Evolutionary conservation across 1,140 invertebrate species (phyloP).

Genomic region (Heliconius eleuchia): DNA sequence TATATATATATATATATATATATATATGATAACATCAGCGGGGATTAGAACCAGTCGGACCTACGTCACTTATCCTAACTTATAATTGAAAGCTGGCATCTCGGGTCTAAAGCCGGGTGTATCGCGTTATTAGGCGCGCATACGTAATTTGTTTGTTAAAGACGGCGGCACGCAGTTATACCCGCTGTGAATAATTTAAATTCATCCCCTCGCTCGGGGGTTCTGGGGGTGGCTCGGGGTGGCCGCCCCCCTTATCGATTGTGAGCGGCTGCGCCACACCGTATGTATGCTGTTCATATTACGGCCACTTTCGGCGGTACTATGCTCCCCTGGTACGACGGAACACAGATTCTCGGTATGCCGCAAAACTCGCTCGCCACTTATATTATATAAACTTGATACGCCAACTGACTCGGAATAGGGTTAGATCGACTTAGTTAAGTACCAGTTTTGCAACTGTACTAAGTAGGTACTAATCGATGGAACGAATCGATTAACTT

Average conservation of each 20-base stretch:
- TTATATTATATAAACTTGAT: conserved; percentile 49
- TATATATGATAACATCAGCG: conserved; percentile 13
- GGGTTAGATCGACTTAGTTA: conserved; percentile 24
- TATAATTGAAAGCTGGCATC: conserved; percentile 75
- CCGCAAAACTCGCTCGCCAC: conserved; percentile 56
- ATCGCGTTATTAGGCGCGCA: conserved; percentile 78
- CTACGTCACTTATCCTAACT: conserved; percentile 64
- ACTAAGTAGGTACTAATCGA: neutral
- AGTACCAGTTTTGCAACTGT: conserved; percentile 2
- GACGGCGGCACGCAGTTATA: conserved; percentile 76
- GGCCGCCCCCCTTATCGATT: conserved; percentile 69
- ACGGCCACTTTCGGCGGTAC: conserved; percentile 54
- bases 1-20: no score
- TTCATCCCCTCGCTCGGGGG: conserved; percentile 60
- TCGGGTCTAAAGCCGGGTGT: conserved; percentile 66
- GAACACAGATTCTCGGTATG: conserved; percentile 64
- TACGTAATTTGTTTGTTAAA: conserved; percentile 81
- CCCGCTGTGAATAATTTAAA: conserved; percentile 80
- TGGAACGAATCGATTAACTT: neutral
- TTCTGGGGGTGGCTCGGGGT: conserved; percentile 47
- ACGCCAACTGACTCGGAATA: conserved; percentile 29
- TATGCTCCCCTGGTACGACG: conserved; percentile 66
- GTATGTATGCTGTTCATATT: conserved; percentile 53
- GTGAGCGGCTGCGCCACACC: conserved; percentile 50
- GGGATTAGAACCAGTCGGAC: conserved; percentile 37